Conservation (phyloP, 2,113 vertebrate species). For the Narcine bancroftii region DNA sequence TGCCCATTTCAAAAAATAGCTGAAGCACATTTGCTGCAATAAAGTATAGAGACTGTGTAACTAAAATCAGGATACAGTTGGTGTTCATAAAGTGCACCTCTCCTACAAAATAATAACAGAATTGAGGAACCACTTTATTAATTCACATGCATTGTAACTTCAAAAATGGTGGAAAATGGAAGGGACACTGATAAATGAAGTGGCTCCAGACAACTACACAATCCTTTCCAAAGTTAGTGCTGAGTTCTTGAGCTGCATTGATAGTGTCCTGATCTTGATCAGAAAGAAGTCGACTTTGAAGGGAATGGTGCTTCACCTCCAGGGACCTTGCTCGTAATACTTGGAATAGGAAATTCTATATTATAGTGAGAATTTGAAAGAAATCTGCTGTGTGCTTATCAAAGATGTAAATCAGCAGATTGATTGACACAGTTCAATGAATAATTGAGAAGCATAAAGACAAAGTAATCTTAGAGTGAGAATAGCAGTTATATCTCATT, state of each 20-base stretch:
- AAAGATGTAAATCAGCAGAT: slow-evolving; percentile 24
- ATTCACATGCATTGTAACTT: too few species aligned
- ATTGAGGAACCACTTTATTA: not conserved
- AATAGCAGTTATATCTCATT: not conserved
- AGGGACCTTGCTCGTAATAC: slow-evolving; percentile 13
- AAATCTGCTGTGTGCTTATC: slow-evolving; percentile 19
- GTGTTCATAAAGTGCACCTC: not conserved
- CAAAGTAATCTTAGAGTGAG: not conserved
- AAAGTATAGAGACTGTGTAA: too few species aligned
- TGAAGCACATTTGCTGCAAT: not conserved
- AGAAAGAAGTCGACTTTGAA: slow-evolving; percentile 6
- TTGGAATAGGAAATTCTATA: not conserved
- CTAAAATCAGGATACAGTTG: not conserved
- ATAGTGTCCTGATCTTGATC: not conserved
- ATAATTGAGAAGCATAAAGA: not conserved
- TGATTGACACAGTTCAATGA: not conserved
- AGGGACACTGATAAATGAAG: not conserved
- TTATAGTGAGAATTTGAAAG: not conserved
- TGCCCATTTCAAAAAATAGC: not conserved
- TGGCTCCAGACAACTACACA: not conserved
- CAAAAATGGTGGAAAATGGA: not conserved
- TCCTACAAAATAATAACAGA: not conserved
- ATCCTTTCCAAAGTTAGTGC: not conserved
- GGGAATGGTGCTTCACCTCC: not conserved
- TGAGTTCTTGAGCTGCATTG: not conserved